Conservation (phyloP, 2,113 vertebrate genomes). For the Pelecanoides urinatrix region DNA sequence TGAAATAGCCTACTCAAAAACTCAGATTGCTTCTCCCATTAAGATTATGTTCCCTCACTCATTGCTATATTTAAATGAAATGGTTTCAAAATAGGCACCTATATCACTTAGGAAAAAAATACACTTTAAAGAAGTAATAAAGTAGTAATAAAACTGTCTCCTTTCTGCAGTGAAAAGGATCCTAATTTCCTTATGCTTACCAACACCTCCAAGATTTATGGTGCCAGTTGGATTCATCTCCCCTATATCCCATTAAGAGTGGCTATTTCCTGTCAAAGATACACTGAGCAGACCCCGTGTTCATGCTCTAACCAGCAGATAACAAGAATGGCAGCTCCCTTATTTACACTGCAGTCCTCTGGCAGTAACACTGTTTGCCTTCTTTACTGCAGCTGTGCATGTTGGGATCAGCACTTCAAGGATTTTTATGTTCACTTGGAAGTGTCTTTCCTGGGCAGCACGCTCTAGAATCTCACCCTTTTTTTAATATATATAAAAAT, state of each 20-base stretch:
- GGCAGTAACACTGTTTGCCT: neutral
- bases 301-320: neutral
- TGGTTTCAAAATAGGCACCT: neutral
- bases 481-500: neutral
- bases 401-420: slow-evolving; percentile 13
- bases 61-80: neutral
- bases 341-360: neutral
- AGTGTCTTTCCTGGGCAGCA: slow-evolving; percentile 12
- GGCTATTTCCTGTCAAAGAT: slow-evolving; percentile 38
- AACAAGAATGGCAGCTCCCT: neutral
- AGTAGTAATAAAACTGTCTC: slow-evolving; percentile 25
- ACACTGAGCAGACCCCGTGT: slow-evolving; percentile 4
- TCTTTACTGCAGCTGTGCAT: neutral
- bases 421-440: slow-evolving; percentile 47
- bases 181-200: neutral
- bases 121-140: neutral
- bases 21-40: neutral
- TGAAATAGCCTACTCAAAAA: neutral
- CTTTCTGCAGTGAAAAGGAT: neutral
- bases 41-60: neutral
- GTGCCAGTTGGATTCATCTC: slow-evolving; percentile 42
- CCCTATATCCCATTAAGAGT: neutral
- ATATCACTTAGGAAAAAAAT: neutral
- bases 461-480: neutral
- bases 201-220: slow-evolving; percentile 38